These are phyloP conservation scores for Sorex araneus DNA, from an alignment of 2,113 vertebrate species.

Conservation along the genomic window DNA sequence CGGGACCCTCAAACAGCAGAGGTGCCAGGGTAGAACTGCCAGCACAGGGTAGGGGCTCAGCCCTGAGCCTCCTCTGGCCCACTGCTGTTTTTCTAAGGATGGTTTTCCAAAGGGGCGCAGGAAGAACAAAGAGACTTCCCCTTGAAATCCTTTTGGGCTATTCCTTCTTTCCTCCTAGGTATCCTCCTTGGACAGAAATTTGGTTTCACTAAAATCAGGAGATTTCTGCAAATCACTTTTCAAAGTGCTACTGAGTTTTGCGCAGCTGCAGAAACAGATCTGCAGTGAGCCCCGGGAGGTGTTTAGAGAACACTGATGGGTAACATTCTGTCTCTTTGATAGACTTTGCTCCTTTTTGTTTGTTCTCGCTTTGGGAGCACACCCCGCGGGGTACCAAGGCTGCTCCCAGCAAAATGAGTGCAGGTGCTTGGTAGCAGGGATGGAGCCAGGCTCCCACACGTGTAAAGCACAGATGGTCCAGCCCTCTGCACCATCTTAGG, in stretches of 20 bases:
- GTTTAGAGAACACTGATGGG: constrained; percentile 15
- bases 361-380: too few relatives aligned
- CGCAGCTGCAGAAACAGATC: not conserved
- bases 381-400: too few relatives aligned
- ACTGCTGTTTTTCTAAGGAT: too few relatives aligned
- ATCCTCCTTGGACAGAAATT: not conserved
- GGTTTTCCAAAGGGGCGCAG: too few relatives aligned
- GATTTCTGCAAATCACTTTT: constrained; percentile 32
- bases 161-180: not conserved
- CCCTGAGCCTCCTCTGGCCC: too few relatives aligned
- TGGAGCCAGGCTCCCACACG: too few relatives aligned
- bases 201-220: not conserved
- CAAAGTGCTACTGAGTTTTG: not conserved
- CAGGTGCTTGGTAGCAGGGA: too few relatives aligned
- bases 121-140: constrained; percentile 24
- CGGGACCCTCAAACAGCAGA: too few relatives aligned
- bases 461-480: too few relatives aligned
- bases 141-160: not conserved
- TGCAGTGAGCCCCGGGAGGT: not conserved
- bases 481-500: too few relatives aligned
- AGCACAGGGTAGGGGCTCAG: too few relatives aligned
- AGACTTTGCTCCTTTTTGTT: not conserved
- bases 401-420: too few relatives aligned
- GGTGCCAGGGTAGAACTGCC: not conserved
- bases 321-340: not conserved